Evolutionary conservation across 2,797 vertebrate species (phyloP), one percentile per base, ranked within the genome.

Genomic region (Mus minutoides): DNA sequence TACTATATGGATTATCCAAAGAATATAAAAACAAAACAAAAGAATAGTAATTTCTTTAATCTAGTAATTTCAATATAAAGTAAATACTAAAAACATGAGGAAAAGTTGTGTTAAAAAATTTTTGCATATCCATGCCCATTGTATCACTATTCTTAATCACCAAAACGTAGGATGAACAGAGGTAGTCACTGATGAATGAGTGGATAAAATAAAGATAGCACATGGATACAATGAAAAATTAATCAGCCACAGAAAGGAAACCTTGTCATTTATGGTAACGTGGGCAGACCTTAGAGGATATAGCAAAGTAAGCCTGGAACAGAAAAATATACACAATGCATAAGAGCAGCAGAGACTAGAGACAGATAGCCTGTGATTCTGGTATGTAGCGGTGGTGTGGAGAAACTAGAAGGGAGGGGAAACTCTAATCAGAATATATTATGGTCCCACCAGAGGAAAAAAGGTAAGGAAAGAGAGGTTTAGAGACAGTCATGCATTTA

Each of bases 121-220:
- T 9, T 0, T 40, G 34, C 9, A 43, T 6, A 10, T 2, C 3
- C 24, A 14, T 43, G 3, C 14, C 21, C 13, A 22, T 24, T 56
- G 29, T 3, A 43, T 0, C 12, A 19, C n/a, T 37, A 24, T 19
- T 34, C 21, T n/a, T 12, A 58, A 75, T 31, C 14, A 43, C 9
- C 9, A 21, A 79, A 56, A 49, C 16, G 22, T 12, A 49, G 43
- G 5, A 67, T 22, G 22, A 29, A 58, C 9, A 43, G 17, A 8
- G 64, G 5, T 2, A 85, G 16, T 43, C 26, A 34, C 17, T 64
- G 26, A 12, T 78, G 14, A 16, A 64, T 3, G 22, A 37, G 52
- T 75, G 10, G 31, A 34, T 11, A 60, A 37, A 62, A 31, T 10
- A 43, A 37, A 40, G 3, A 6, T 22, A 37, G 21, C 10, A 22